phyloP scores from a whole-genome alignment of 2,797 vertebrate species.

The Tangara arthus region DNA sequence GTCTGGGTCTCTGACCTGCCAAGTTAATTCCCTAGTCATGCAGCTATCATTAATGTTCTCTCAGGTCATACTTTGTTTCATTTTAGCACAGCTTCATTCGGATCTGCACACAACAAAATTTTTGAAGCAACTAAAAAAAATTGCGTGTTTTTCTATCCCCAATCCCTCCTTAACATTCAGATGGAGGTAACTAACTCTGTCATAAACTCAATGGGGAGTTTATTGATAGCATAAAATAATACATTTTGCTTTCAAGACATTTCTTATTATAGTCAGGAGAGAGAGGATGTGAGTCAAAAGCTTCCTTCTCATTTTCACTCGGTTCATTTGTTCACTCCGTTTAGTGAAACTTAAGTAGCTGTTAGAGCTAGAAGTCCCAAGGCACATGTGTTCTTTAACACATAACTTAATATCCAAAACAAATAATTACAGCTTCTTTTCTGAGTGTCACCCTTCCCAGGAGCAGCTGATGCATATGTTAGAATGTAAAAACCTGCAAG shows the following conservation, averaged over 20 bases:
- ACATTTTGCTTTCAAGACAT: conserved; percentile 39
- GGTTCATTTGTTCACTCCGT: conserved; percentile 38
- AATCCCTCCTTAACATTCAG: not conserved
- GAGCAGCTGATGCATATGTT: conserved; percentile 26
- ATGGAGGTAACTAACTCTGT: not conserved
- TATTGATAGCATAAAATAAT: conserved; percentile 15
- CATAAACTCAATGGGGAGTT: not conserved
- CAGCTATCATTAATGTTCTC: not conserved
- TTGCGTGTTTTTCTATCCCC: not conserved
- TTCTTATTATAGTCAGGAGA: conserved; percentile 11
- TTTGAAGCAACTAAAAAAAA: not conserved
- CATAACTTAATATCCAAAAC: conserved; percentile 63
- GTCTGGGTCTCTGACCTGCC: not conserved
- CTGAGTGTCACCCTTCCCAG: conserved; percentile 31
- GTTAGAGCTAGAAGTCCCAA: conserved; percentile 46
- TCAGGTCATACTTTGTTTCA: not conserved
- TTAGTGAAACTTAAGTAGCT: conserved; percentile 63
- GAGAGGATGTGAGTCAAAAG: conserved; percentile 44
- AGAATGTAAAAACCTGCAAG: not conserved
- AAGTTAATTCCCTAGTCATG: not conserved
- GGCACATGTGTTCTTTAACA: conserved; percentile 20
- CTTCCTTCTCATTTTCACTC: conserved; percentile 8
- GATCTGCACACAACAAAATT: not conserved
- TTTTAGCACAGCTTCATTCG: not conserved
- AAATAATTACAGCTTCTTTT: conserved; percentile 50